A percentile compares a stretch with the other conserved stretches of the same genome.
phyloP scores from a whole-genome alignment of 2,797 vertebrate genomes.

The Natrix natrix region DNA sequence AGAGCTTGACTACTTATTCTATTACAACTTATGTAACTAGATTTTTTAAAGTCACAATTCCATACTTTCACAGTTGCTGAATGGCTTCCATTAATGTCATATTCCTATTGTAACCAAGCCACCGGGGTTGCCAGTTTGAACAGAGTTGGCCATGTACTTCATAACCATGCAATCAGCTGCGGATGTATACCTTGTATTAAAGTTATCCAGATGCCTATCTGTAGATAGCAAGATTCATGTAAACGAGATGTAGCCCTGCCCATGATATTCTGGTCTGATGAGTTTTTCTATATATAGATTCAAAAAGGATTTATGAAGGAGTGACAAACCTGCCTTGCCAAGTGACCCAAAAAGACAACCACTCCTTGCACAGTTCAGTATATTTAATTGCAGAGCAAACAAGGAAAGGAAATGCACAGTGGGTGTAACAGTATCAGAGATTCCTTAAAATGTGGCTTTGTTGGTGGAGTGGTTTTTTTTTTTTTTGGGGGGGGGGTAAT shows the following conservation, averaged over 20 bases:
- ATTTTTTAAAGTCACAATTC: not conserved
- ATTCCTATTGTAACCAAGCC: not conserved
- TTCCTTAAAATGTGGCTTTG: not conserved
- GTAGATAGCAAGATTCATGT: not conserved
- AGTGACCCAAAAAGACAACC: not conserved
- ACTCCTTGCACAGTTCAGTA: not conserved
- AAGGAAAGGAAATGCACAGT: not conserved
- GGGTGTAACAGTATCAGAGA: not conserved
- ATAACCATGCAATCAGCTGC: not conserved
- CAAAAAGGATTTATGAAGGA: not conserved
- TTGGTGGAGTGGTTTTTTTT: not conserved
- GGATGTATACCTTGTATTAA: not conserved
- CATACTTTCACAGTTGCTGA: not conserved
- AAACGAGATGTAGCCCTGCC: not conserved
- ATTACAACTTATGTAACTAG: not conserved
- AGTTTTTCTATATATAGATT: not conserved
- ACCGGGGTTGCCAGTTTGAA: too few species aligned
- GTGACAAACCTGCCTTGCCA: not conserved
- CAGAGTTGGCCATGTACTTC: not conserved
- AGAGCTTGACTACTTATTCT: not conserved
- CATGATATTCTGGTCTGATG: not conserved
- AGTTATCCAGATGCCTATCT: not conserved
- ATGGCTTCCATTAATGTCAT: not conserved
- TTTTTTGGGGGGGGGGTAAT: not conserved
- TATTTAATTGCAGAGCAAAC: not conserved